A percentile compares a stretch with the other conserved stretches of the same genome.
Conservation (phyloP, 2,113 vertebrate genomes). For the Percopsis transmontana region DNA sequence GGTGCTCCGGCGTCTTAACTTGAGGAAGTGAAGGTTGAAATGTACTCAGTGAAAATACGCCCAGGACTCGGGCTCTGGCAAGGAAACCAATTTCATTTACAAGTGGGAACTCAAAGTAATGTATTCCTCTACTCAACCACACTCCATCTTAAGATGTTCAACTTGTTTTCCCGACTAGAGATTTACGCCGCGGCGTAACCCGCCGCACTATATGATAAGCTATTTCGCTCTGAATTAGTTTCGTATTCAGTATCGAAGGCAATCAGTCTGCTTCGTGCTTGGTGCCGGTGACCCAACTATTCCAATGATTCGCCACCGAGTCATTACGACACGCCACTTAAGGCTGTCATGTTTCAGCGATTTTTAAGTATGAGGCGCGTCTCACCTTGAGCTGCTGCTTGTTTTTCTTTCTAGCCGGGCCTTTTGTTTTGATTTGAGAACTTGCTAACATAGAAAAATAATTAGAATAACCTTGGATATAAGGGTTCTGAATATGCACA, state of each 20-base stretch:
- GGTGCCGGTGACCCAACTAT: conserved; percentile 14
- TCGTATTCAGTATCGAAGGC: conserved; percentile 17
- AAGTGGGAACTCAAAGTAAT: conserved; percentile 65
- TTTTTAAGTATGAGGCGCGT: not conserved
- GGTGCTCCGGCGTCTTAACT: conserved; percentile 71
- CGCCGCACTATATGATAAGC: conserved; percentile 35
- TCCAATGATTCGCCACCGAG: conserved; percentile 2
- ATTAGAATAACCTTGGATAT: no score
- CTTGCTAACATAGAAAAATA: no score
- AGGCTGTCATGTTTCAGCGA: not conserved
- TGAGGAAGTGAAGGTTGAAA: conserved; percentile 74
- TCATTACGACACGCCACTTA: conserved; percentile 12
- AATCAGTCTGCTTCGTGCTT: conserved; percentile 23
- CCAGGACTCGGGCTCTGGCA: conserved; percentile 55
- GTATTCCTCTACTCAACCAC: conserved; percentile 51
- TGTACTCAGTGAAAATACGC: conserved; percentile 70
- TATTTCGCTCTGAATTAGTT: conserved; percentile 41
- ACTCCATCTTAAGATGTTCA: conserved; percentile 51
- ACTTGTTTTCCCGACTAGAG: conserved; percentile 56
- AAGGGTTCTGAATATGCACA: no score
- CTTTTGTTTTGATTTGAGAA: no score
- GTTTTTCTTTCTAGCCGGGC: conserved; percentile 3
- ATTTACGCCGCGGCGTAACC: conserved; percentile 46
- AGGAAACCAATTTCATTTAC: conserved; percentile 74
- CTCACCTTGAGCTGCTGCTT: not conserved